phyloP scores from a whole-genome alignment of 2,113 vertebrate species.

The Sigmodon hispidus region DNA sequence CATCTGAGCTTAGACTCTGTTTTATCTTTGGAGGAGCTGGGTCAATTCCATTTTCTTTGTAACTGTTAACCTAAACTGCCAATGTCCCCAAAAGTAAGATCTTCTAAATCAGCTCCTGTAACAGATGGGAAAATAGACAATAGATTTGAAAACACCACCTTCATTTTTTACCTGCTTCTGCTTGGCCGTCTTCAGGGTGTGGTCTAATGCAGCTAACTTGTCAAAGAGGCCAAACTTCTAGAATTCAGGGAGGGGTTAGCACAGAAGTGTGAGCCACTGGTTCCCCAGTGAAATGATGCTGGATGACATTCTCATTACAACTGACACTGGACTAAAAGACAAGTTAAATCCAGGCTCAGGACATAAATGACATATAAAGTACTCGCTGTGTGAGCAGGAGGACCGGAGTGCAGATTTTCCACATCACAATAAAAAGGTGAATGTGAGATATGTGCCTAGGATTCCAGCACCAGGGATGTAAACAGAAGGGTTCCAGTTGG shows the following conservation, averaged over 20 bases:
- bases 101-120: not conserved
- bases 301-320: not conserved
- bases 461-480: not conserved
- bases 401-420: too few relatives aligned
- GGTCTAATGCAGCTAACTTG: accelerated
- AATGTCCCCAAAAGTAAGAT: not conserved
- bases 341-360: not conserved
- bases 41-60: not conserved
- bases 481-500: not conserved
- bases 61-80: not conserved
- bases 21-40: conserved; percentile 5
- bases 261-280: accelerated
- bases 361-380: too few relatives aligned
- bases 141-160: not conserved
- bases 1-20: not conserved
- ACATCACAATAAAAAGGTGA: too few relatives aligned
- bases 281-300: not conserved
- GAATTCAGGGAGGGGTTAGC: not conserved
- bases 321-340: not conserved
- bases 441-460: not conserved
- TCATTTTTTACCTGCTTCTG: not conserved
- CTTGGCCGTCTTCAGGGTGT: not conserved
- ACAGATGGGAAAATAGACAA: not conserved
- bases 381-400: not conserved
- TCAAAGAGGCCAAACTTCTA: not conserved